A percentile compares a stretch with the other conserved stretches of the same genome.
These are phyloP conservation scores for Seriola aureovittata DNA, from an alignment of 2,113 vertebrate genomes.

Conservation along the genomic window DNA sequence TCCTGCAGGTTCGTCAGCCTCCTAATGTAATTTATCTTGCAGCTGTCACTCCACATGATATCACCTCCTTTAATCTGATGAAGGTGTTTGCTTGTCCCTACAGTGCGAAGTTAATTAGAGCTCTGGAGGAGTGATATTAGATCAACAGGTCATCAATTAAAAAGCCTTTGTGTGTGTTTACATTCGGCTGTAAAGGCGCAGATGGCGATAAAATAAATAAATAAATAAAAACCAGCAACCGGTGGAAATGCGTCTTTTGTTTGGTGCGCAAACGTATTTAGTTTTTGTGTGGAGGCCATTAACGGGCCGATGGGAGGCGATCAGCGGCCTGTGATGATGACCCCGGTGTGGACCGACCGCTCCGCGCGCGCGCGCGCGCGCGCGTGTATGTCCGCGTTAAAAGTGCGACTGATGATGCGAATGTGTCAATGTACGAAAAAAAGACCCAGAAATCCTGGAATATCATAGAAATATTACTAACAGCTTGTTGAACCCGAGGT, in stretches of 20 bases:
- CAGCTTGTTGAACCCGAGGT: no score
- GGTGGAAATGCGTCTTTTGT: conserved; percentile 17
- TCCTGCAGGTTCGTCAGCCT: no score
- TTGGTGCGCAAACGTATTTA: neutral
- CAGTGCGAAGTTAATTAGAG: neutral
- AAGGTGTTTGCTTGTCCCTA: neutral
- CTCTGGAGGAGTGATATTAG: neutral
- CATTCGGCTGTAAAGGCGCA: neutral
- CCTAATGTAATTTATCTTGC: no score
- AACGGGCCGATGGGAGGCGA: conserved; percentile 5
- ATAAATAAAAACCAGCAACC: neutral
- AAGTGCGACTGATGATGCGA: no score
- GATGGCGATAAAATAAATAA: neutral
- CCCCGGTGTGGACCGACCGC: neutral
- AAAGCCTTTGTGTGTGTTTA: neutral
- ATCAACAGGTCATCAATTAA: conserved; percentile 28
- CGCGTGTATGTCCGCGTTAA: no score
- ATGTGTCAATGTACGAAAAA: neutral
- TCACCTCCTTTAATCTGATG: neutral
- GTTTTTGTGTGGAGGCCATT: conserved; percentile 12
- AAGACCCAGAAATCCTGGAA: neutral
- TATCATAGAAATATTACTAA: neutral
- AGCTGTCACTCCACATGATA: no score
- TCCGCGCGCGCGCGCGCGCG: no score
- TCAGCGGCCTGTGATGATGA: neutral